Base-by-base conservation (phyloP, 2,888 invertebrate genomes). In the Seira musarum region DNA sequence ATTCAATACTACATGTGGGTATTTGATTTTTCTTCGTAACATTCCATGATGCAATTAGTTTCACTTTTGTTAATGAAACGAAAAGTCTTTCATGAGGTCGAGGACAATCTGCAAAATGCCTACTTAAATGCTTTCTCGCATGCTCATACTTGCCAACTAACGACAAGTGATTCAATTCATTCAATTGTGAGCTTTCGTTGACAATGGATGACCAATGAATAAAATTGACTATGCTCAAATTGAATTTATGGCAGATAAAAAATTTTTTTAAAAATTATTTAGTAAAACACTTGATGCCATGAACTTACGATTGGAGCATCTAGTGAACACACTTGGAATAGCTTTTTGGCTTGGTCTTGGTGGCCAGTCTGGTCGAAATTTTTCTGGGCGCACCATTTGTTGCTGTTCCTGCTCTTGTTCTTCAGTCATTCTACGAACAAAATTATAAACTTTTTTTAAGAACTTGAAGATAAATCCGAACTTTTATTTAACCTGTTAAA, bases 301-400 rank as follows among this genome's bases (percentile, higher is more conserved):
- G n/a, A n/a, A 74, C 84, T 84, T 83, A 85, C 85, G 82, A 66
- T 85, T 82, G 19, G 85, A 84, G 74, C 84, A 84, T 67, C 84
- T 81, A 19, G 84, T 81, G 74, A 83, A 85, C n/a, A 84, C 82
- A 57, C 82, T 85, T 40, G 85, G 84, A 25, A 84, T 8, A n/a
- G 76, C 40, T 64, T 78, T 85, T 40, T 77, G 68, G 1, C 21
- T 49, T 10, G 75, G 57, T 77, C 67, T 81, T 57, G 85, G 85
- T 61, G 85, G 85, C 85, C 85, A 85, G 21, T 81, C 83, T 15
- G 85, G 84, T 0, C 68, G 64, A 40, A 85, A 83, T 66, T 75
- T 81, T n/a, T 66, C 81, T 15, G 84, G 82, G 15, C 79, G 70
- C 30, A 79, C 79, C 24, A 61, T 71, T 19, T 15, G 67, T 25